phyloP scores from a whole-genome alignment of 2,888 invertebrate genomes.

The Barypeithes pellucidus region DNA sequence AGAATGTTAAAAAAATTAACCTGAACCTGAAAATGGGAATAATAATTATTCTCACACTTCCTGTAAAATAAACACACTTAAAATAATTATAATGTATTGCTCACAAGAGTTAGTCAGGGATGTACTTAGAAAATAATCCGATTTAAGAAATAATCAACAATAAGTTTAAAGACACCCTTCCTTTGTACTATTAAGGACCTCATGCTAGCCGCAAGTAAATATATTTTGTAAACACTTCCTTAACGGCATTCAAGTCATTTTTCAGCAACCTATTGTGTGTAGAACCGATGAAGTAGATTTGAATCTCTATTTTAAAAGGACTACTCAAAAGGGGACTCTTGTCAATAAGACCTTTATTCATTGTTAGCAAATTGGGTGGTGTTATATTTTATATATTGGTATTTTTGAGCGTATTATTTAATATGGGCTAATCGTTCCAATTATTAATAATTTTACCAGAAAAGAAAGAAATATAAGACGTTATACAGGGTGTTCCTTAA shows the following conservation, averaged over 20 bases:
- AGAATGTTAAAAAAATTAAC: too few species aligned
- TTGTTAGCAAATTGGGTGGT: slow-evolving; percentile 48
- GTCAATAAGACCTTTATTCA: slow-evolving; percentile 25
- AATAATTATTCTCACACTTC: slow-evolving; percentile 9
- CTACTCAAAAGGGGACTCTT: slow-evolving; percentile 41
- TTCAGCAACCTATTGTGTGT: slow-evolving; percentile 45
- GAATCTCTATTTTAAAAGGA: slow-evolving; percentile 44
- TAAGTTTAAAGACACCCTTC: slow-evolving; percentile 48
- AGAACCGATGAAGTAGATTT: slow-evolving; percentile 47
- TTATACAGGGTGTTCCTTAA: too few species aligned
- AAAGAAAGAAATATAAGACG: too few species aligned
- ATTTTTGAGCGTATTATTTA: slow-evolving; percentile 25
- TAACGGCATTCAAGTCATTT: slow-evolving; percentile 56
- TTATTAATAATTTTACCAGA: background rate
- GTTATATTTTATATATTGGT: slow-evolving; percentile 39
- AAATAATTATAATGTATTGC: background rate
- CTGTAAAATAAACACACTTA: slow-evolving; percentile 19
- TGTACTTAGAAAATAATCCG: slow-evolving; percentile 49
- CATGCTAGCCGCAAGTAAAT: slow-evolving; percentile 51
- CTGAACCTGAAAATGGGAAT: too few species aligned
- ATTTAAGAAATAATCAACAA: slow-evolving; percentile 44
- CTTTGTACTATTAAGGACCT: slow-evolving; percentile 46
- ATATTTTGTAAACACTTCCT: slow-evolving; percentile 56
- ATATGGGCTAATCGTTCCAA: background rate
- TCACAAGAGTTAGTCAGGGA: slow-evolving; percentile 15